Evolutionary conservation across 1,140 invertebrate genomes (phyloP).

Genomic region (Papilio machaon): DNA sequence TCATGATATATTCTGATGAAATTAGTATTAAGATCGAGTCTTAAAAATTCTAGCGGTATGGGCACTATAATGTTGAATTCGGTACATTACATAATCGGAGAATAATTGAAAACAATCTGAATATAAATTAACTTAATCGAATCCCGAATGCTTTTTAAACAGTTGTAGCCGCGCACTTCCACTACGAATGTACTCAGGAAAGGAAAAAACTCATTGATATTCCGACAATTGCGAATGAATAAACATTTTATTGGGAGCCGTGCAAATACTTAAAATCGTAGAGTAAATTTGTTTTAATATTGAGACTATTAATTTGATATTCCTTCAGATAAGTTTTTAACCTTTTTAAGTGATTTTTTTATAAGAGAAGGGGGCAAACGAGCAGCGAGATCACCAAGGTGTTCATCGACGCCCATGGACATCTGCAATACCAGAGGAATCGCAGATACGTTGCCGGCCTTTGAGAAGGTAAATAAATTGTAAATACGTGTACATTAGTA

Average conservation of each 20-base stretch:
- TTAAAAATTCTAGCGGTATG: neutral
- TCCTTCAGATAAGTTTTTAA: neutral
- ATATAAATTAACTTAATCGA: slow-evolving; percentile 16
- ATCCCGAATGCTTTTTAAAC: neutral
- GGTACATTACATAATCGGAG: neutral
- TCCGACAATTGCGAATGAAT: slow-evolving; percentile 9
- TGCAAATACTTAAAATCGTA: slow-evolving; percentile 2
- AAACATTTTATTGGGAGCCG: neutral
- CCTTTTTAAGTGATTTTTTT: too few relatives aligned
- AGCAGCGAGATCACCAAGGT: too few relatives aligned
- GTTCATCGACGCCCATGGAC: too few relatives aligned
- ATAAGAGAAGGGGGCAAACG: too few relatives aligned
- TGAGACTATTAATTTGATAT: neutral
- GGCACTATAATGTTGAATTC: neutral
- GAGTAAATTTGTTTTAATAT: neutral
- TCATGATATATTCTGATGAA: too few relatives aligned
- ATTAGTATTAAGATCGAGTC: too few relatives aligned
- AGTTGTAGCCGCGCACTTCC: neutral
- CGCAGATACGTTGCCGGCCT: too few relatives aligned
- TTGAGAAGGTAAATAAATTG: too few relatives aligned
- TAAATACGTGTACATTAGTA: too few relatives aligned
- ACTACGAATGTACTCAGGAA: neutral
- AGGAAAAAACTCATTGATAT: slow-evolving; percentile 4
- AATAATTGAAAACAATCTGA: neutral
- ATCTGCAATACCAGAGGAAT: too few relatives aligned